Evolutionary conservation across 2,888 invertebrate genomes (phyloP).

Genomic region (Thymelicus sylvestris): DNA sequence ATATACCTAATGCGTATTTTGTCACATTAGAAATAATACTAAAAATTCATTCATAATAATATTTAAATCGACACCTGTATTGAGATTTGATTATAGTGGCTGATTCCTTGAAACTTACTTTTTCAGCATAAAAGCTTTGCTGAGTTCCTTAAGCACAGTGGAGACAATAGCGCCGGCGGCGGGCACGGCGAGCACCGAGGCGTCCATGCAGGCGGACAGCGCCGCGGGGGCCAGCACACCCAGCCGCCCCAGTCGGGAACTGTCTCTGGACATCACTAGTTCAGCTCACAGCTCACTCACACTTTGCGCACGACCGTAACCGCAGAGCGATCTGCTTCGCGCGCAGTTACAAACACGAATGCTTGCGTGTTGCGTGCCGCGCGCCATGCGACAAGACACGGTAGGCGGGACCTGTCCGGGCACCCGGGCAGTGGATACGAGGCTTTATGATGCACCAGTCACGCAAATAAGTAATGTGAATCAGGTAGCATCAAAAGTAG

Average conservation of each 20-base stretch:
- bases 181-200: constrained; percentile 77
- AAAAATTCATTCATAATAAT: no score
- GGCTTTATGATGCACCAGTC: constrained; percentile 8
- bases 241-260: constrained; percentile 65
- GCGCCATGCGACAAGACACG: constrained; percentile 23
- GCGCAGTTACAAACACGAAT: constrained; percentile 66
- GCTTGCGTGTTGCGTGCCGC: constrained; percentile 49
- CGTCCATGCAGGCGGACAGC: constrained; percentile 76
- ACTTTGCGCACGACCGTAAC: constrained; percentile 69
- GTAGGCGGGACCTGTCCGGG: constrained; percentile 21
- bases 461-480: not conserved
- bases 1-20: no score
- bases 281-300: constrained; percentile 39
- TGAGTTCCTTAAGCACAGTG: constrained; percentile 77
- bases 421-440: not conserved
- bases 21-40: no score
- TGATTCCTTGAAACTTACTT: constrained; percentile 62
- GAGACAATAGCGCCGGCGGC: constrained; percentile 79
- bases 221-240: constrained; percentile 78
- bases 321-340: constrained; percentile 79
- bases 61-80: no score
- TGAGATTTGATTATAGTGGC: no score
- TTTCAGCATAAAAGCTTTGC: constrained; percentile 80
- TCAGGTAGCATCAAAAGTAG: no score
- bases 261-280: constrained; percentile 70